These are phyloP conservation scores for Corydoras sp. DNA, from an alignment of 2,113 vertebrate genomes.

Conservation along the genomic window DNA sequence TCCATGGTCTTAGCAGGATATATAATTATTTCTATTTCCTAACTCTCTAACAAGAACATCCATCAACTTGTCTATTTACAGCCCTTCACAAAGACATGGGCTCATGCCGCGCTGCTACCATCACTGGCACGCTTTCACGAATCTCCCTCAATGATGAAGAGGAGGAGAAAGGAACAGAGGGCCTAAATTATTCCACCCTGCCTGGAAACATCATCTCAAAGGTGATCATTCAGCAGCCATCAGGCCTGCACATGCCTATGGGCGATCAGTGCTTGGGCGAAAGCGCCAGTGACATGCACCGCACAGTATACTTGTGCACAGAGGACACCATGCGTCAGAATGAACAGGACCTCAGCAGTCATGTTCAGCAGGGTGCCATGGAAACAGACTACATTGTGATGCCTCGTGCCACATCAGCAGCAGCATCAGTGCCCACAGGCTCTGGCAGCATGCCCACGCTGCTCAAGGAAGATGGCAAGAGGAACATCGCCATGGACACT, in stretches of 20 bases:
- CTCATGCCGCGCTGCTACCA: conserved; percentile 90
- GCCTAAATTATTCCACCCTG: conserved; percentile 92
- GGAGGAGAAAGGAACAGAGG: conserved; percentile 86
- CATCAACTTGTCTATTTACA: conserved; percentile 54
- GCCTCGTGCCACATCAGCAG: conserved; percentile 67
- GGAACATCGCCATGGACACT: conserved; percentile 90
- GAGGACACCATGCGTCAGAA: conserved; percentile 86
- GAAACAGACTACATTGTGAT: conserved; percentile 98
- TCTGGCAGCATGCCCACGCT: conserved; percentile 79
- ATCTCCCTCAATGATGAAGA: conserved; percentile 97
- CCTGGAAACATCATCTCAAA: conserved; percentile 98
- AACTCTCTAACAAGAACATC: not conserved
- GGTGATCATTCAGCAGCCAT: conserved; percentile 95
- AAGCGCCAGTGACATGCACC: conserved; percentile 77
- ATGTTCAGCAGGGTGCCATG: conserved; percentile 82
- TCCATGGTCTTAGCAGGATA: no score
- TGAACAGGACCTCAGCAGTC: conserved; percentile 78
- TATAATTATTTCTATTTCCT: no score
- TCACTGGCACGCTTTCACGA: conserved; percentile 93
- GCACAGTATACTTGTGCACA: conserved; percentile 94
- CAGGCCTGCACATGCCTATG: conserved; percentile 88
- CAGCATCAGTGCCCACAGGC: conserved; percentile 51
- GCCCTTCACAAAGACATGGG: conserved; percentile 97
- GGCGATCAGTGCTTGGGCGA: conserved; percentile 85
- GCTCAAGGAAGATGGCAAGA: conserved; percentile 90